These are phyloP conservation scores for Mugil cephalus DNA, from an alignment of 2,113 vertebrate genomes.

Conservation along the genomic window DNA sequence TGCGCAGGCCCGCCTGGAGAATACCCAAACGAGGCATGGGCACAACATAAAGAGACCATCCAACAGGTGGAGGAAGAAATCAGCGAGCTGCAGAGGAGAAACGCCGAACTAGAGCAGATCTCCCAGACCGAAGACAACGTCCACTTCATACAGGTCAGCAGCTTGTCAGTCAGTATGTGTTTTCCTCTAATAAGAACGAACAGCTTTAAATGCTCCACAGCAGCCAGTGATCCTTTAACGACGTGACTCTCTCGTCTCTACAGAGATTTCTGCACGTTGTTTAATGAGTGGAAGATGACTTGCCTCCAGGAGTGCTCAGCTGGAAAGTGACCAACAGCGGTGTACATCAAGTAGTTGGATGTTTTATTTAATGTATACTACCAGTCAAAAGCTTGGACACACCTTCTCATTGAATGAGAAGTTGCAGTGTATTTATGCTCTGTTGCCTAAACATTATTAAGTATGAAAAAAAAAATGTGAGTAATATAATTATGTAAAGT, in stretches of 20 bases:
- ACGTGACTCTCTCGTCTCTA: neutral
- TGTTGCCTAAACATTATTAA: too few species aligned
- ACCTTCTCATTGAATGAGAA: too few species aligned
- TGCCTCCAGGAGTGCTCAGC: neutral
- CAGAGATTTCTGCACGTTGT: conserved; percentile 24
- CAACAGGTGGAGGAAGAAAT: conserved; percentile 57
- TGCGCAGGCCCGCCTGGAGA: neutral
- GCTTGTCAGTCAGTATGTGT: too few species aligned
- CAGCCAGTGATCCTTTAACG: neutral
- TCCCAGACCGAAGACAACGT: conserved; percentile 46
- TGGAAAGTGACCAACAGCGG: too few species aligned
- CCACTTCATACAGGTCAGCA: conserved; percentile 53
- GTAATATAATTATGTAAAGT: too few species aligned
- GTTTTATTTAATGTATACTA: too few species aligned
- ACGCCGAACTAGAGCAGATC: conserved; percentile 39
- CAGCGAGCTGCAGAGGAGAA: conserved; percentile 28
- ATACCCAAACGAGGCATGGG: neutral
- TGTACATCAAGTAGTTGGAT: too few species aligned
- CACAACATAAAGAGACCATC: conserved; percentile 11
- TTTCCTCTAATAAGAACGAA: too few species aligned
- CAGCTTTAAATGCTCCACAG: neutral
- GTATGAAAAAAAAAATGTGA: too few species aligned
- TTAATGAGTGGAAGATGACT: neutral
- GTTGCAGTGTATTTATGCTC: too few species aligned
- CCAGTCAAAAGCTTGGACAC: too few species aligned